Evolutionary conservation across 2,113 vertebrate species (phyloP).

Genomic region (Phaethornis superciliosus): DNA sequence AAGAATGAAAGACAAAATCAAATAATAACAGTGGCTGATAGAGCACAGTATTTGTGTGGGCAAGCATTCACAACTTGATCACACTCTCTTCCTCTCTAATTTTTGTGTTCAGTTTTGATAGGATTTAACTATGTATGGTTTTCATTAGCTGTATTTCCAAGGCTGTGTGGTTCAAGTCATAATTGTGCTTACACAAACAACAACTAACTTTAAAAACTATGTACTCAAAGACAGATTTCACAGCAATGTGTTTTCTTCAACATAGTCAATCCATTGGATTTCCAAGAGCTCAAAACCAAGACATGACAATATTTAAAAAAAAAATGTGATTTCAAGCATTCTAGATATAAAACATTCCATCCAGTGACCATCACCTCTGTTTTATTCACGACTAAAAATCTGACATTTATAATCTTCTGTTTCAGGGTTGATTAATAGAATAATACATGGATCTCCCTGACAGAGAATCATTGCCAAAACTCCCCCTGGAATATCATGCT

Average conservation of each 20-base stretch:
- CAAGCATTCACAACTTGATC: background rate
- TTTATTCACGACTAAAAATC: background rate
- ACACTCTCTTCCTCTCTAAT: background rate
- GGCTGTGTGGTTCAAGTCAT: background rate
- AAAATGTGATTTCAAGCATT: background rate
- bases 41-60: background rate
- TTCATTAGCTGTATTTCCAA: background rate
- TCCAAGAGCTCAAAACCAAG: background rate
- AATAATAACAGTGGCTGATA: rapidly evolving
- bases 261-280: background rate
- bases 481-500: background rate
- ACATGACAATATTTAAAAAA: background rate
- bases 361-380: background rate
- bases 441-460: background rate
- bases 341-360: background rate
- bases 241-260: background rate
- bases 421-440: background rate
- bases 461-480: background rate
- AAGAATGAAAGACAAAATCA: background rate
- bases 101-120: background rate
- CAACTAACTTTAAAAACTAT: background rate
- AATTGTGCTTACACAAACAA: background rate
- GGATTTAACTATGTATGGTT: background rate
- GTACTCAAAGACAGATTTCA: background rate
- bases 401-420: background rate